Base-by-base conservation (phyloP, 2,797 vertebrate species). In the Tokudaia tokunoshimensis region DNA sequence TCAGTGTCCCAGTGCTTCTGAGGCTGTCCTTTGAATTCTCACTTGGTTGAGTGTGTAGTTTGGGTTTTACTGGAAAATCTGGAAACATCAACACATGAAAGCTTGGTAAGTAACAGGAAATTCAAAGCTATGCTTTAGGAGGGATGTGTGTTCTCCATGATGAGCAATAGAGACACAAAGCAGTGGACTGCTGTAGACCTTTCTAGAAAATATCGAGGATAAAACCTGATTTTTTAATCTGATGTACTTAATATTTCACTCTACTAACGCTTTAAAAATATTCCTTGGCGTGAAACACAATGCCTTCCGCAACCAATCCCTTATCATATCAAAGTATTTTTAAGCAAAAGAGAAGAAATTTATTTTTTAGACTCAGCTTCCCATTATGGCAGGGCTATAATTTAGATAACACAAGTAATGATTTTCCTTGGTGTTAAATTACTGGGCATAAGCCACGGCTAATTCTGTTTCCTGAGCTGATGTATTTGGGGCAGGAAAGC, bases 381-480 rank as follows among this genome's bases (percentile, higher is more conserved):
- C 85, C 65, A 81, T 55, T 14, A 74, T 22, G 78, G 17, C 72
- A 96, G 94, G n/a, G 70, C 57, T 95, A 75, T 93, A 86, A 95
- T 96, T 94, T 95, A 94, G 75, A 92, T 90, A 94, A 79, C 19
- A 79, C 5, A 96, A 89, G 3, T 44, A 92, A 34, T 76, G 10
- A 50, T 96, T 98, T 95, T 91, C 47, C n/a, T 95, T 79, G 63
- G 80, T 1, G 26, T 74, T 89, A 94, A 97, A 96, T 61, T 80
- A 91, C 83, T 55, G 59, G 91, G 41, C 29, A 93, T 89, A 72
- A 70, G 47, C 44, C 72, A 97, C n/a, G 29, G 11, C 15, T 92
- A 95, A 88, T 57, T 82, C 89, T 31, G 37, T 55, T 24, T 52
- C 82, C 29, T 74, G 82, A 57, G 72, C 14, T 74, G 65, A 97